Percentiles rank a stretch among this genome's conserved stretches.
Conservation (phyloP, 2,113 vertebrate genomes). For the Pristiophorus japonicus region DNA sequence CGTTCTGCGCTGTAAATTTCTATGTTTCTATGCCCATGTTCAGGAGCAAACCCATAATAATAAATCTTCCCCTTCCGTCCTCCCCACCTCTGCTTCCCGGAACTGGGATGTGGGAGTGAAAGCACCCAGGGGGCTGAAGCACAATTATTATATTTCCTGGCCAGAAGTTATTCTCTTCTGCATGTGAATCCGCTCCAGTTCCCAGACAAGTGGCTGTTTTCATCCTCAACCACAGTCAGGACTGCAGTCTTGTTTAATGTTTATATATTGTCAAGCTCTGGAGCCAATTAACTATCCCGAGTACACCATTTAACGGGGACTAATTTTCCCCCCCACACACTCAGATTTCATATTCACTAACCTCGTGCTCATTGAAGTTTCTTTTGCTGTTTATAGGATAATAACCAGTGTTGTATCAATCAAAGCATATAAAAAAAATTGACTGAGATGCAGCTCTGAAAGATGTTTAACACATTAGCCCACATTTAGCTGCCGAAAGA, state of each 20-base stretch:
- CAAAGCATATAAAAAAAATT: too few relatives aligned
- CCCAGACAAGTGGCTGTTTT: neutral
- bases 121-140: neutral
- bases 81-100: neutral
- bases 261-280: neutral
- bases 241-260: neutral
- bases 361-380: too few relatives aligned
- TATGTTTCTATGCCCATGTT: too few relatives aligned
- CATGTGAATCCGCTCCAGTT: neutral
- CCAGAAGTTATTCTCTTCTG: neutral
- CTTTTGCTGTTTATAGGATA: neutral
- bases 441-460: neutral
- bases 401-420: too few relatives aligned
- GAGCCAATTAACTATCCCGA: neutral
- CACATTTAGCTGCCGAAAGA: neutral
- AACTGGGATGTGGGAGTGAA: neutral
- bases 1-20: too few relatives aligned
- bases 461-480: neutral
- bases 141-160: neutral
- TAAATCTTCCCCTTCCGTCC: neutral
- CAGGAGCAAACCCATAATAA: neutral
- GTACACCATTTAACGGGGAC: neutral
- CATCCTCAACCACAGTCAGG: neutral
- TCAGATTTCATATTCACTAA: neutral
- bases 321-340: neutral